Percentiles rank a stretch among this genome's conserved stretches.
Evolutionary conservation across 2,888 invertebrate species (phyloP).

Genomic region (Sisyra terminalis): DNA sequence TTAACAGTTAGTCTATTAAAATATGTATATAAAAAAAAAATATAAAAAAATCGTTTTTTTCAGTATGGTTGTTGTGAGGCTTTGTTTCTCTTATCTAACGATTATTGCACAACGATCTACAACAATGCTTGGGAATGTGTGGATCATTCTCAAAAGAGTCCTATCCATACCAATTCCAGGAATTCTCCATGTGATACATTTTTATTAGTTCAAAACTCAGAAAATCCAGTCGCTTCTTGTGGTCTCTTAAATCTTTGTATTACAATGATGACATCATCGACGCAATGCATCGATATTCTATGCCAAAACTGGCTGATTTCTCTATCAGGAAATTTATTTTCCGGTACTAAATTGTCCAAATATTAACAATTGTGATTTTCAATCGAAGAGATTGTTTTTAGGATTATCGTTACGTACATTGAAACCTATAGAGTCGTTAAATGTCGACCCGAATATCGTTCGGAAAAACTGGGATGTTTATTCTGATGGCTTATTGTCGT

Average conservation of each 20-base stretch:
- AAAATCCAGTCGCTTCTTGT: slow-evolving; percentile 14
- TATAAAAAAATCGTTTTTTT: slow-evolving; percentile 18
- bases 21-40: no score
- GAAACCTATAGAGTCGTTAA: slow-evolving; percentile 10
- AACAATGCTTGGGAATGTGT: slow-evolving; percentile 47
- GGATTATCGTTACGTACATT: slow-evolving; percentile 14
- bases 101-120: slow-evolving; percentile 51
- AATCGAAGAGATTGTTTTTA: slow-evolving; percentile 7
- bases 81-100: slow-evolving; percentile 43
- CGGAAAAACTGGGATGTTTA: slow-evolving; percentile 24
- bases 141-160: slow-evolving; percentile 8
- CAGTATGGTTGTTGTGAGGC: slow-evolving; percentile 51
- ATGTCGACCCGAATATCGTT: not conserved
- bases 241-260: slow-evolving; percentile 23
- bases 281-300: slow-evolving; percentile 35
- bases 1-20: slow-evolving; percentile 37
- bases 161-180: slow-evolving; percentile 7
- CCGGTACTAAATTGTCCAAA: slow-evolving; percentile 22
- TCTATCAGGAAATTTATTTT: slow-evolving; percentile 37
- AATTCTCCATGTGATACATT: slow-evolving; percentile 10
- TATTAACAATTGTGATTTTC: not conserved
- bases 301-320: slow-evolving; percentile 29
- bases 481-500: slow-evolving; percentile 28
- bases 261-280: slow-evolving; percentile 30
- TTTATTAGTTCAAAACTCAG: not conserved